phyloP scores from a whole-genome alignment of 1,140 invertebrate genomes.

The Tigriopus japonicus region DNA sequence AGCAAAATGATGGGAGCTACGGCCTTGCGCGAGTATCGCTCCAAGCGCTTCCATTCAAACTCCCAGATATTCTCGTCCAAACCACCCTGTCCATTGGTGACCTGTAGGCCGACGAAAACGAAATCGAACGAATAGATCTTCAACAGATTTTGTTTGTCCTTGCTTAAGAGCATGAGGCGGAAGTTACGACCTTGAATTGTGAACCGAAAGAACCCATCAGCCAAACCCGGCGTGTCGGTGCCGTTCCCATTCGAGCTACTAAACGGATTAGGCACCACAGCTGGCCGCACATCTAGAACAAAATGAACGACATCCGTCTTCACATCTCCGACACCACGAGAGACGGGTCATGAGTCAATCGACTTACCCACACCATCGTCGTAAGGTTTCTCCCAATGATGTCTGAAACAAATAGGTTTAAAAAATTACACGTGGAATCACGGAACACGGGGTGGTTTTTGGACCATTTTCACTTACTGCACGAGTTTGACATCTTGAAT shows the following conservation, averaged over 20 bases:
- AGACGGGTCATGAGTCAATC: too few species aligned
- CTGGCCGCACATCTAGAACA: too few species aligned
- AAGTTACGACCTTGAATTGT: not conserved
- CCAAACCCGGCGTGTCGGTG: too few species aligned
- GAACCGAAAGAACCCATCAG: not conserved
- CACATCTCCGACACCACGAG: too few species aligned
- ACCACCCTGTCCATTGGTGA: not conserved
- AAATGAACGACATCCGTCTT: too few species aligned
- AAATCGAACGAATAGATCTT: constrained; percentile 10
- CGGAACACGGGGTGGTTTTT: too few species aligned
- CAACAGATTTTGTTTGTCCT: constrained; percentile 12
- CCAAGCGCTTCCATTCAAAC: constrained; percentile 11
- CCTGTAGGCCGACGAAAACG: constrained; percentile 8
- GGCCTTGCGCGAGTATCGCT: constrained; percentile 3
- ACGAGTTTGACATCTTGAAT: not conserved
- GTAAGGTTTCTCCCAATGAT: constrained; percentile 2
- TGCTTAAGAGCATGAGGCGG: constrained; percentile 6
- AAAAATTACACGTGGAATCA: too few species aligned
- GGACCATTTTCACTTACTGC: not conserved
- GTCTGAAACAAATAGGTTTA: not conserved
- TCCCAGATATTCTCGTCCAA: constrained; percentile 12
- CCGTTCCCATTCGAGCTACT: too few species aligned
- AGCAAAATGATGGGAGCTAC: constrained; percentile 6
- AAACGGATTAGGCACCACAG: too few species aligned
- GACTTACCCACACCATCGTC: too few species aligned